Conservation (phyloP, 2,113 vertebrate genomes). For the Petaurus breviceps region DNA sequence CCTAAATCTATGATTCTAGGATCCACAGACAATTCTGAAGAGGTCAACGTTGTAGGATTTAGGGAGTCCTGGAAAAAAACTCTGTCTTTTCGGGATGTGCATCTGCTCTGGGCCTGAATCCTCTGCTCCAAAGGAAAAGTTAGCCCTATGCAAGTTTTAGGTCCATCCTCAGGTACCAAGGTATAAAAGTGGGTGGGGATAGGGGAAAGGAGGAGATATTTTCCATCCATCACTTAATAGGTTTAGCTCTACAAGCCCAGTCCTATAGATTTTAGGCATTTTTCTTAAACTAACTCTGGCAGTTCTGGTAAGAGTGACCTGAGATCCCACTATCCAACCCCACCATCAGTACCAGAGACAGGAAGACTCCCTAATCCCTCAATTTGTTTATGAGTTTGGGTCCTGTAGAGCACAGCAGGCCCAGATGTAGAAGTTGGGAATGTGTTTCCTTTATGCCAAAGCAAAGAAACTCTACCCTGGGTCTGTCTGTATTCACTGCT, state of each 20-base stretch:
- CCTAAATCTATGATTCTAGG: neutral
- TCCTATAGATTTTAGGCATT: neutral
- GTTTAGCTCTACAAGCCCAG: neutral
- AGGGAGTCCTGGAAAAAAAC: neutral
- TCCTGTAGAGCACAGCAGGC: neutral
- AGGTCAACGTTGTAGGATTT: neutral
- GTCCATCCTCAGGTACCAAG: neutral
- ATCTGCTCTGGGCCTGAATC: neutral
- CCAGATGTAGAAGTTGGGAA: neutral
- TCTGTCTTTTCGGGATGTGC: neutral
- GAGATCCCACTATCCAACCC: neutral
- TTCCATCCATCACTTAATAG: neutral
- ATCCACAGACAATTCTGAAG: neutral
- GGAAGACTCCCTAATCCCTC: neutral
- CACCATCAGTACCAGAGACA: neutral
- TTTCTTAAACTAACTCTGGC: neutral
- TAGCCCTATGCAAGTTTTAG: neutral
- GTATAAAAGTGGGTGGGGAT: neutral
- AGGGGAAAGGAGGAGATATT: neutral
- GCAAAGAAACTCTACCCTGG: neutral
- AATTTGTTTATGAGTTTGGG: neutral
- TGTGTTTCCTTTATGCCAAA: neutral
- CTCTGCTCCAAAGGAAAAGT: neutral
- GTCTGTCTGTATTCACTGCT: neutral
- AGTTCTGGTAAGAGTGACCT: neutral